A percentile compares a stretch with the other conserved stretches of the same genome.
phyloP scores from a whole-genome alignment of 1,140 invertebrate genomes.

The Drosophila funebris region DNA sequence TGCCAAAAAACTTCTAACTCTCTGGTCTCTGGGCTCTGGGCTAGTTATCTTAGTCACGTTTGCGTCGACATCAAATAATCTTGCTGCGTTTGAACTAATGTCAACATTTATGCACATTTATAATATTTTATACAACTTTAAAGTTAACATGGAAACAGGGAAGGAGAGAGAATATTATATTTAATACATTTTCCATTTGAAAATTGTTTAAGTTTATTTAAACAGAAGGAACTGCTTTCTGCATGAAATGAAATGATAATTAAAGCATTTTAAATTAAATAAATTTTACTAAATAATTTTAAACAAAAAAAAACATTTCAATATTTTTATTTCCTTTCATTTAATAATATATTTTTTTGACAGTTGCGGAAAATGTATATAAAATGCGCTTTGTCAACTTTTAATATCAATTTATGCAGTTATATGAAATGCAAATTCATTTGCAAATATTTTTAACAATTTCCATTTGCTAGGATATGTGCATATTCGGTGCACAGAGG shows the following conservation, averaged over 20 bases:
- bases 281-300: too few species aligned
- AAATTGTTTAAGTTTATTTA: too few species aligned
- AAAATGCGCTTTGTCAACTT: background rate
- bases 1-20: too few species aligned
- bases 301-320: too few species aligned
- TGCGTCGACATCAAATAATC: slow-evolving; percentile 19
- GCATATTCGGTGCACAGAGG: background rate
- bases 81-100: background rate
- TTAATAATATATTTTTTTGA: background rate
- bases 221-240: too few species aligned
- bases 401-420: background rate
- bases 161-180: too few species aligned
- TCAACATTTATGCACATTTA: background rate
- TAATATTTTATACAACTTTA: too few species aligned
- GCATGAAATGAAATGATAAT: too few species aligned
- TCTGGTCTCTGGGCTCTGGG: background rate
- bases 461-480: slow-evolving; percentile 7
- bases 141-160: too few species aligned
- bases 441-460: background rate
- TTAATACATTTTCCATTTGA: too few species aligned
- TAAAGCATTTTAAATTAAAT: background rate
- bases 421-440: background rate
- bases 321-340: too few species aligned
- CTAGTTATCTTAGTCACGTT: slow-evolving; percentile 20
- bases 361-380: background rate